Evolutionary conservation across 2,113 vertebrate genomes (phyloP).

Genomic region (Amphiprion ocellaris): DNA sequence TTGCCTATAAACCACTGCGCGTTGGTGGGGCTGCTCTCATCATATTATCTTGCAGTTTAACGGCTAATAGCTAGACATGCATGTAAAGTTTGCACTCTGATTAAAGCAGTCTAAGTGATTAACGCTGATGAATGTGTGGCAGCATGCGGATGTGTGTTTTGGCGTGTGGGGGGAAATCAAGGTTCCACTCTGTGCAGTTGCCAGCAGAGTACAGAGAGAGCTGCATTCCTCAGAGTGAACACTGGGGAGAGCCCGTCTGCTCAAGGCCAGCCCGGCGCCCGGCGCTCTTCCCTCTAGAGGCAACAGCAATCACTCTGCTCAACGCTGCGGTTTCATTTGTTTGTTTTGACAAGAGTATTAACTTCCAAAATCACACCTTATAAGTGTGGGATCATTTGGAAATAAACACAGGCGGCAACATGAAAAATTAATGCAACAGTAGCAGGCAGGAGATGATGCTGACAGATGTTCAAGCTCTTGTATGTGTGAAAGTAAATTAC

Average conservation of each 20-base stretch:
- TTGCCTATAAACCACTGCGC: conserved; percentile 13
- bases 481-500: conserved; percentile 34
- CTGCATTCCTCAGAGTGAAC: conserved; percentile 59
- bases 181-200: conserved; percentile 3
- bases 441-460: conserved; percentile 21
- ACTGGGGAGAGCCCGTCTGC: conserved; percentile 69
- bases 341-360: conserved; percentile 74
- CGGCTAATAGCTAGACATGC: conserved; percentile 4
- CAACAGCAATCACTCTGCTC: conserved; percentile 41
- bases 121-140: not conserved
- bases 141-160: conserved; percentile 19
- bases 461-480: conserved; percentile 40
- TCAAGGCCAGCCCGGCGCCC: conserved; percentile 4
- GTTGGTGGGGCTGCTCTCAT: conserved; percentile 18
- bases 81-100: conserved; percentile 15
- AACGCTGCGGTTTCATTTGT: conserved; percentile 67
- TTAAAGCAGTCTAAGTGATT: conserved; percentile 6
- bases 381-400: conserved; percentile 45
- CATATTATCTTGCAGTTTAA: conserved; percentile 13
- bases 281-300: conserved; percentile 19
- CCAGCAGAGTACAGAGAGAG: not conserved
- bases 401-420: conserved; percentile 38
- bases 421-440: conserved; percentile 44
- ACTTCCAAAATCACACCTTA: conserved; percentile 47
- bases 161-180: not conserved